phyloP scores from a whole-genome alignment of 2,797 vertebrate species.

The Notolabrus celidotus region DNA sequence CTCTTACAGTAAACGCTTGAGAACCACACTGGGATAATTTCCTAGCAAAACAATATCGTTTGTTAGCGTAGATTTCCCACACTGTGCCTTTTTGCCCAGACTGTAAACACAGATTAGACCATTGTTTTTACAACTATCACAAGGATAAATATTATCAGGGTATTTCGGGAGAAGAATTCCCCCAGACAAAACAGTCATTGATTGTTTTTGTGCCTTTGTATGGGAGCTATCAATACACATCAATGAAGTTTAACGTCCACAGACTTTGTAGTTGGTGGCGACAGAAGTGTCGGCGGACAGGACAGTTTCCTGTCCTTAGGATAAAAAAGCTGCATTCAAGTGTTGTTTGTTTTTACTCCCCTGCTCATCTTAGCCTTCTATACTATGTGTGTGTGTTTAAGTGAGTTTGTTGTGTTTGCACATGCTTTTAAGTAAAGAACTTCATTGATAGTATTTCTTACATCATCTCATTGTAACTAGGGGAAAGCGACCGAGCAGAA shows the following conservation, averaged over 20 bases:
- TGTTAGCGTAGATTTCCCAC: slow-evolving; percentile 61
- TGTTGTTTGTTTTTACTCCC: slow-evolving; percentile 66
- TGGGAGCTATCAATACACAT: slow-evolving; percentile 75
- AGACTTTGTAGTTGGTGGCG: slow-evolving; percentile 48
- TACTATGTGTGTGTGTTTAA: slow-evolving; percentile 1
- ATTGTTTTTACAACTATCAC: slow-evolving; percentile 66
- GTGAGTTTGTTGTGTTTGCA: slow-evolving; percentile 5
- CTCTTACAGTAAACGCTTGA: slow-evolving; percentile 39
- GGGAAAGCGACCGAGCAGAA: background rate
- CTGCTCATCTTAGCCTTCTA: slow-evolving; percentile 53
- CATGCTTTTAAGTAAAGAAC: slow-evolving; percentile 23
- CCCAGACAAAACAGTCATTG: slow-evolving; percentile 75
- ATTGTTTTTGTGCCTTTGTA: slow-evolving; percentile 75
- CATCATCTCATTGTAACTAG: slow-evolving; percentile 4
- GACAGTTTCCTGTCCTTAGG: slow-evolving; percentile 51
- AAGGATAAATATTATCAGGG: slow-evolving; percentile 51
- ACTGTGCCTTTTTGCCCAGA: slow-evolving; percentile 51
- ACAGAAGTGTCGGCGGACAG: slow-evolving; percentile 34
- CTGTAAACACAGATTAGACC: slow-evolving; percentile 71
- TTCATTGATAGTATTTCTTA: slow-evolving; percentile 13
- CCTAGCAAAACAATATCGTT: slow-evolving; percentile 58
- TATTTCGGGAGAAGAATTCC: slow-evolving; percentile 73
- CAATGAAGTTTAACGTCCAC: slow-evolving; percentile 57
- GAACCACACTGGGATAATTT: slow-evolving; percentile 40
- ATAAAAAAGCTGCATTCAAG: slow-evolving; percentile 69